Percentiles rank a stretch among this genome's conserved stretches.
Conservation (phyloP, 2,113 vertebrate genomes). For the Stomatorhinus ivindoensis region DNA sequence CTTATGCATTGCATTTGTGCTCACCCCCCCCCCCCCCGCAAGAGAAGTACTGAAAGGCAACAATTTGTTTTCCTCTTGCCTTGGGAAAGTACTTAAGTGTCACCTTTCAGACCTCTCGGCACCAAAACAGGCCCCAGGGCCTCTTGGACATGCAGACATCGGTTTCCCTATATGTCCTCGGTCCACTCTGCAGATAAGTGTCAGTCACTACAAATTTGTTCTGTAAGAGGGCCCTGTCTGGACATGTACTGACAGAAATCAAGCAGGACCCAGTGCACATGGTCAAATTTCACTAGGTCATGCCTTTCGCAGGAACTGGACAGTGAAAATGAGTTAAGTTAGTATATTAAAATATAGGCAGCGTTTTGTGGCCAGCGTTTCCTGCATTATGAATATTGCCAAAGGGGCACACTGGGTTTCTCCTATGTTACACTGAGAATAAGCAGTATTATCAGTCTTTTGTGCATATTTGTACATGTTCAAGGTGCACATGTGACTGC, state of each 20-base stretch:
- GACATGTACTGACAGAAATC: background rate
- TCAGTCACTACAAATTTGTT: conserved; percentile 1
- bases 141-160: conserved; percentile 30
- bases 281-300: background rate
- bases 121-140: conserved; percentile 26
- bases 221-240: background rate
- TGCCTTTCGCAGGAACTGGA: background rate
- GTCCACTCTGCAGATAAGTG: background rate
- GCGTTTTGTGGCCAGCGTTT: background rate
- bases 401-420: no score
- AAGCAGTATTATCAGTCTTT: background rate
- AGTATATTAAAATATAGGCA: background rate
- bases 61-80: conserved; percentile 23
- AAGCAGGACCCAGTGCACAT: background rate
- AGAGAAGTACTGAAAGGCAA: conserved; percentile 11
- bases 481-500: background rate
- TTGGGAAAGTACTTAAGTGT: conserved; percentile 25
- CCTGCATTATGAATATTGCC: background rate
- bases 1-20: background rate
- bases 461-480: background rate
- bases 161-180: background rate
- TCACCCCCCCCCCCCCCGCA: background rate
- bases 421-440: background rate
- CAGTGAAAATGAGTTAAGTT: background rate
- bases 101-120: conserved; percentile 41